Evolutionary conservation across 1,140 invertebrate species (phyloP), one percentile per base, ranked within the genome.

Genomic region (Formica selysi): DNA sequence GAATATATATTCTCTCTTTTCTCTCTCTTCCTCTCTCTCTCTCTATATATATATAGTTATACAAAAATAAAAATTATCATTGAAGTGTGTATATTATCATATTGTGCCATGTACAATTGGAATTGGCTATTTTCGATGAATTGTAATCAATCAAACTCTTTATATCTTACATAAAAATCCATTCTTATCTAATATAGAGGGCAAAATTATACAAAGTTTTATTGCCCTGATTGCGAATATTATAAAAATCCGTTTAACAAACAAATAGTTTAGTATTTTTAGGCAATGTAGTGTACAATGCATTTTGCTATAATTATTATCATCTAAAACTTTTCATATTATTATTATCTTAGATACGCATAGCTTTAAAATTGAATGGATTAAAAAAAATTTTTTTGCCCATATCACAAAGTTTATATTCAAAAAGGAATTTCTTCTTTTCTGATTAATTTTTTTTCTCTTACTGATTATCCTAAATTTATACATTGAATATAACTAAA

Each of bases 31-130:
- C 2, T 32, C 26, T 32, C 32, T 32, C 32, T 32, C 3, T 32
- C 32, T 32, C 0, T 32, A 32, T 32, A 32, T 32, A 4, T 32
- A 32, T 32, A 32, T n/a, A 44, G 38, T 89, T 81, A 81, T 89
- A 89, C 88, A 89, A 89, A 89, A 89, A 89, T 89, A 88, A 89
- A 89, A 88, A 78, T 88, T 76, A 83, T 83, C 22, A 70, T 54
- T 73, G 57, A 89, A 73, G 68, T 65, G 10, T 74, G 38, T 84
- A 19, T 76, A 62, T 74, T 62, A 81, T 59, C 13, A 44, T 59
- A 26, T 76, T 70, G 38, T 36, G 67, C 38, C 26, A 81, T 48
- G 2, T 83, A 83, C 54, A 83, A 36, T 62, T 61, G 79, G 51
- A 38, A 80, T 41, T 80, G 22, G 1, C n/a, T 61, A 57, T 57